Percentiles rank a stretch among this genome's conserved stretches.
These are phyloP conservation scores for Matsumurasca onukii DNA, from an alignment of 1,140 invertebrate species.

Conservation along the genomic window DNA sequence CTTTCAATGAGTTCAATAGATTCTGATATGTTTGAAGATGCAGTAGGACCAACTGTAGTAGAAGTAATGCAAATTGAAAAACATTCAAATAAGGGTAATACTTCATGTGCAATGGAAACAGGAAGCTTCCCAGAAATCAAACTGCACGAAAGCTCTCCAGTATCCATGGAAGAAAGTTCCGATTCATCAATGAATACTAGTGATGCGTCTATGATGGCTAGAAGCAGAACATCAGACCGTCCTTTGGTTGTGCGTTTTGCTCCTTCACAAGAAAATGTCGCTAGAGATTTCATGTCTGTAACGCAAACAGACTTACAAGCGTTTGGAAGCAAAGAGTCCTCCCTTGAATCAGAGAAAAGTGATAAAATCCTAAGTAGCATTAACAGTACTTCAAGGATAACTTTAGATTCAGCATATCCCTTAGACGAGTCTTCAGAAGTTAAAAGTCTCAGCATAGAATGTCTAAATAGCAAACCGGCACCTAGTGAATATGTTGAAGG, in stretches of 20 bases:
- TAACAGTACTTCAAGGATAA: no score
- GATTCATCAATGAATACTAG: conserved; percentile 9
- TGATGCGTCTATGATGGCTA: conserved; percentile 1
- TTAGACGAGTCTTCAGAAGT: no score
- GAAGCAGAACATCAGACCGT: conserved; percentile 13
- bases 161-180: neutral
- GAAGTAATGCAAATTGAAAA: no score
- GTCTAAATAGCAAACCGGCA: neutral
- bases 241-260: neutral
- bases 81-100: no score
- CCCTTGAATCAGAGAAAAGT: no score
- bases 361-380: no score
- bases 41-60: no score
- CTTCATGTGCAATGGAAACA: no score
- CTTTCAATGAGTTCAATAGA: no score
- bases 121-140: conserved; percentile 7
- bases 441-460: neutral
- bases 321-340: neutral
- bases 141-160: neutral
- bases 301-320: neutral
- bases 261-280: neutral
- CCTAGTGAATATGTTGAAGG: no score
- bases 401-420: no score
- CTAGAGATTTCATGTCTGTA: neutral
- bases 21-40: no score